These are phyloP conservation scores for Meleagris gallopavo DNA, from an alignment of 2,113 vertebrate species.

Conservation along the genomic window DNA sequence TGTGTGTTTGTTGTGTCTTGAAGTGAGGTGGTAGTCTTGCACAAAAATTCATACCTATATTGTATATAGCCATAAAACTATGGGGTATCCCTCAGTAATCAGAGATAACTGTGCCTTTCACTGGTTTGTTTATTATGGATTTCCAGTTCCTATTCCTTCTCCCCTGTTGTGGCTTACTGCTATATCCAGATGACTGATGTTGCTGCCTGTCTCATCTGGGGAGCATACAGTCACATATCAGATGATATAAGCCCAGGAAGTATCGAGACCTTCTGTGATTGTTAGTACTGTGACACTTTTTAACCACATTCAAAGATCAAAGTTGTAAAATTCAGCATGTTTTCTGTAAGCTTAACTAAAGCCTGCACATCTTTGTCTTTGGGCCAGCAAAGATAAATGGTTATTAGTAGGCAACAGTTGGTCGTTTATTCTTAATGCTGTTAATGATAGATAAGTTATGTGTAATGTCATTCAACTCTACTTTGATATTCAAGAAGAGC, in stretches of 20 bases:
- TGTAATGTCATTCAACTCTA: neutral
- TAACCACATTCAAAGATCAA: neutral
- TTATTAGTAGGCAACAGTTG: neutral
- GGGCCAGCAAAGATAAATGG: neutral
- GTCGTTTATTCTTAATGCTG: neutral
- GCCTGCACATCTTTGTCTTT: neutral
- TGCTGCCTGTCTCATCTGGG: neutral
- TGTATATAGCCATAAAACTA: neutral
- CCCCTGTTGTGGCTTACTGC: neutral
- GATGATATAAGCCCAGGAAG: neutral
- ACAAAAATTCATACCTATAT: fast-evolving
- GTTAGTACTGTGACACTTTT: neutral
- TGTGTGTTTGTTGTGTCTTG: neutral
- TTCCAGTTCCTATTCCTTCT: neutral
- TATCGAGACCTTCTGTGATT: neutral
- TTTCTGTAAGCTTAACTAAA: neutral
- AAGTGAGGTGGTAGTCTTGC: neutral
- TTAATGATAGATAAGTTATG: neutral
- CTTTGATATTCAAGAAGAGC: neutral
- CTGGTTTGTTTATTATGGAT: neutral
- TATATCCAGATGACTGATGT: neutral
- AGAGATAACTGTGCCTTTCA: neutral
- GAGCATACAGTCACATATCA: neutral
- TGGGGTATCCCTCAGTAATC: neutral
- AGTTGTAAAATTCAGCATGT: neutral